Conservation (phyloP, 2,888 invertebrate genomes). For the Hetaerina titia region DNA sequence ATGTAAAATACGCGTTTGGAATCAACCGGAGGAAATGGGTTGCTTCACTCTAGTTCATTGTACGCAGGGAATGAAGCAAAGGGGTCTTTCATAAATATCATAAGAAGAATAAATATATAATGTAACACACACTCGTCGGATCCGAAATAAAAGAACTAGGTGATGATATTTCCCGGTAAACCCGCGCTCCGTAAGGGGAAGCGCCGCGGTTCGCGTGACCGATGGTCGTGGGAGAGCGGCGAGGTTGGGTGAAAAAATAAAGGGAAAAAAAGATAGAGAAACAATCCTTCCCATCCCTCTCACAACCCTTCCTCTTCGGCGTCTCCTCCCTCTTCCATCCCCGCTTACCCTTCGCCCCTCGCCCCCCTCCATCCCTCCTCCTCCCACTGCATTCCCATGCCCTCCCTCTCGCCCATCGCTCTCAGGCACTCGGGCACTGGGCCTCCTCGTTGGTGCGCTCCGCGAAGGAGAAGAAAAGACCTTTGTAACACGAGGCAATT, state of each 20-base stretch:
- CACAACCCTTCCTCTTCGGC: not conserved
- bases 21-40: not conserved
- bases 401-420: not conserved
- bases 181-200: not conserved
- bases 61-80: not conserved
- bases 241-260: not conserved
- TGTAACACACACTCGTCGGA: not conserved
- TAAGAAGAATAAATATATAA: not conserved
- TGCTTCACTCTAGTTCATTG: constrained; percentile 24
- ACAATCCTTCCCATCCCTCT: not conserved
- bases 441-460: not conserved
- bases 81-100: not conserved
- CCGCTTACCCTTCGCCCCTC: not conserved
- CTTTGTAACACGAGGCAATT: constrained; percentile 77
- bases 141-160: not conserved
- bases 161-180: constrained; percentile 6
- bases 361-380: not conserved
- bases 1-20: not conserved
- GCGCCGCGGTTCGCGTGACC: constrained; percentile 16
- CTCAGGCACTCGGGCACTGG: constrained; percentile 17
- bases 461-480: not conserved
- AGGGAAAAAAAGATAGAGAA: not conserved
- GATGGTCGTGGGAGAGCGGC: constrained; percentile 14
- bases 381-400: not conserved
- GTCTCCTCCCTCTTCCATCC: not conserved